Evolutionary conservation across 2,113 vertebrate species (phyloP).

Genomic region (Maccullochella peelii): DNA sequence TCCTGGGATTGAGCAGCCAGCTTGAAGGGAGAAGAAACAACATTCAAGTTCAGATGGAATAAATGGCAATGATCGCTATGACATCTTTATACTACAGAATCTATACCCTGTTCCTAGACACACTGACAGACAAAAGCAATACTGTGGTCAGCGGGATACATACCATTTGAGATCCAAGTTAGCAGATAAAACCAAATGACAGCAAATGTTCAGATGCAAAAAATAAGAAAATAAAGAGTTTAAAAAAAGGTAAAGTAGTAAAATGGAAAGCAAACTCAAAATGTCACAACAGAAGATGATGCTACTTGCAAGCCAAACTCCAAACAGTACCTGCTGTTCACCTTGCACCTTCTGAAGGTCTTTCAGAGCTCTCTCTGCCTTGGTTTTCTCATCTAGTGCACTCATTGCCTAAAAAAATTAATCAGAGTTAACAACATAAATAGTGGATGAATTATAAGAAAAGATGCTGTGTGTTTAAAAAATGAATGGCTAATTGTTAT

Average conservation of each 20-base stretch:
- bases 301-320: background rate
- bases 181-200: slow-evolving; percentile 58
- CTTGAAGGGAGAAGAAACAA: slow-evolving; percentile 45
- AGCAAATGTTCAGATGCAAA: slow-evolving; percentile 43
- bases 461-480: background rate
- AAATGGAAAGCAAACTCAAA: background rate
- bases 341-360: slow-evolving; percentile 88
- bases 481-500: slow-evolving; percentile 8
- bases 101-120: background rate
- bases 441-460: background rate
- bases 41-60: background rate
- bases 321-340: slow-evolving; percentile 86
- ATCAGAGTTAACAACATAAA: slow-evolving; percentile 10
- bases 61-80: background rate
- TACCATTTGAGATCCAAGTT: slow-evolving; percentile 69
- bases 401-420: slow-evolving; percentile 85
- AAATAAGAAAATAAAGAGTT: background rate
- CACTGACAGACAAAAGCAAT: background rate
- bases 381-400: slow-evolving; percentile 90
- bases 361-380: slow-evolving; percentile 88
- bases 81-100: background rate
- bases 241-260: background rate
- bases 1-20: slow-evolving; percentile 83
- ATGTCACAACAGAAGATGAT: background rate
- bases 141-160: slow-evolving; percentile 46